These are phyloP conservation scores for Agrypnia vestita DNA, from an alignment of 1,140 invertebrate genomes.

Conservation along the genomic window DNA sequence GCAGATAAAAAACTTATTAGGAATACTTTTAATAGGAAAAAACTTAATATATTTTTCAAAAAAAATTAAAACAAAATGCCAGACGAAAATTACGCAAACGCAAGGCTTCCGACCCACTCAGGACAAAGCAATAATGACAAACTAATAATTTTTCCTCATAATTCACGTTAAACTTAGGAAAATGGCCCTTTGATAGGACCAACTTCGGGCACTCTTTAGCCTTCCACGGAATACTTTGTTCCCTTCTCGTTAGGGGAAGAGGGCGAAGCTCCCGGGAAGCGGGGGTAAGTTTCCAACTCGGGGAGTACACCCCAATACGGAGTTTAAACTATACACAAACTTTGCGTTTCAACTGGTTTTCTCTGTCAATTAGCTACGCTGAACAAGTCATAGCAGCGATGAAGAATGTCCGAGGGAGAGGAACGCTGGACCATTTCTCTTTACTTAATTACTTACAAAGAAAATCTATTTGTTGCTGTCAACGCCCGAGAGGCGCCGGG, in stretches of 20 bases:
- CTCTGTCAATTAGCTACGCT: constrained; percentile 6
- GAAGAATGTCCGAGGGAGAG: constrained; percentile 9
- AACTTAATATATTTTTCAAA: too few species aligned
- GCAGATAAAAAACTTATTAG: too few species aligned
- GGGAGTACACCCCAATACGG: background rate
- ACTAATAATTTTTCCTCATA: too few species aligned
- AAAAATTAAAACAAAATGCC: too few species aligned
- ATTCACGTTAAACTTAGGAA: too few species aligned
- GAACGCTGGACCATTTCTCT: constrained; percentile 12
- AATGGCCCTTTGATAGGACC: too few species aligned
- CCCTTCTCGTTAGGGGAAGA: background rate
- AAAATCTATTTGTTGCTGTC: constrained; percentile 21
- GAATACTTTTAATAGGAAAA: too few species aligned
- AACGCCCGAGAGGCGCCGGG: background rate
- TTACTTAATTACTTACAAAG: constrained; percentile 25
- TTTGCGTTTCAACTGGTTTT: constrained; percentile 9
- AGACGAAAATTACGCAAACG: too few species aligned
- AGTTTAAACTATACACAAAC: constrained; percentile 7
- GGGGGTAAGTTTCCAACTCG: background rate
- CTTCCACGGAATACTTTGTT: background rate
- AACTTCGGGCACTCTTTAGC: too few species aligned
- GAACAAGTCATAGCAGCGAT: background rate
- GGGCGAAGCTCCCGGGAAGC: background rate
- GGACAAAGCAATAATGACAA: too few species aligned
- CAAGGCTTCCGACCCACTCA: too few species aligned